Conservation (phyloP, 2,888 invertebrate genomes). For the Rhodophaea formosa region DNA sequence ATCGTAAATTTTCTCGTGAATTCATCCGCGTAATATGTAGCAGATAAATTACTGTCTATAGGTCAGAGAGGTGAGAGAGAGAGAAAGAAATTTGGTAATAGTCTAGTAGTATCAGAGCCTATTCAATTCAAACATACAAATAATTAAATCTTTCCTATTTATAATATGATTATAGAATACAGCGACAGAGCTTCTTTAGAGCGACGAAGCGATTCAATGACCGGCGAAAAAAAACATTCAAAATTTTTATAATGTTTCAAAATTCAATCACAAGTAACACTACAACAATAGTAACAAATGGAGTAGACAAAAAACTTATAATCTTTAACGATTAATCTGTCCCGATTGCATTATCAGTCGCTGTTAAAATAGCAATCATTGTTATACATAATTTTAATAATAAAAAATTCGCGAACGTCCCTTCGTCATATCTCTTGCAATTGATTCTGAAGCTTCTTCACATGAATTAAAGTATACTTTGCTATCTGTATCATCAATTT, state of each 20-base stretch:
- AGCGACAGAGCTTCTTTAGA: slow-evolving; percentile 13
- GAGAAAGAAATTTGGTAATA: too few species aligned
- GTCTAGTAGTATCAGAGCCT: too few species aligned
- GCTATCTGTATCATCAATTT: slow-evolving; percentile 11
- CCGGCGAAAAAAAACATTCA: not conserved
- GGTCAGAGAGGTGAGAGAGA: too few species aligned
- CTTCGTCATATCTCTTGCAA: slow-evolving; percentile 17
- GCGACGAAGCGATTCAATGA: not conserved
- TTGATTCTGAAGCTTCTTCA: slow-evolving; percentile 28
- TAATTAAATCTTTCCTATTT: too few species aligned
- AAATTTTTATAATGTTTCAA: not conserved
- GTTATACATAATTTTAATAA: slow-evolving; percentile 47
- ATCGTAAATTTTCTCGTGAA: too few species aligned
- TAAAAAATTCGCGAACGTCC: slow-evolving; percentile 44
- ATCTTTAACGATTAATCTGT: slow-evolving; percentile 47
- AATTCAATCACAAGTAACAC: not conserved
- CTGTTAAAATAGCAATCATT: slow-evolving; percentile 58
- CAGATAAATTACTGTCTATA: too few species aligned
- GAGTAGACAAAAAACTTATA: slow-evolving; percentile 34
- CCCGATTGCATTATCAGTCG: slow-evolving; percentile 55
- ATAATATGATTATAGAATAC: too few species aligned
- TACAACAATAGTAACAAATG: slow-evolving; percentile 33
- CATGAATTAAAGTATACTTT: slow-evolving; percentile 26
- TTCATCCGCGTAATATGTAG: too few species aligned
- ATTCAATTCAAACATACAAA: too few species aligned